These are phyloP conservation scores for Drosophila busckii DNA, from an alignment of 1,140 invertebrate species.

Conservation along the genomic window DNA sequence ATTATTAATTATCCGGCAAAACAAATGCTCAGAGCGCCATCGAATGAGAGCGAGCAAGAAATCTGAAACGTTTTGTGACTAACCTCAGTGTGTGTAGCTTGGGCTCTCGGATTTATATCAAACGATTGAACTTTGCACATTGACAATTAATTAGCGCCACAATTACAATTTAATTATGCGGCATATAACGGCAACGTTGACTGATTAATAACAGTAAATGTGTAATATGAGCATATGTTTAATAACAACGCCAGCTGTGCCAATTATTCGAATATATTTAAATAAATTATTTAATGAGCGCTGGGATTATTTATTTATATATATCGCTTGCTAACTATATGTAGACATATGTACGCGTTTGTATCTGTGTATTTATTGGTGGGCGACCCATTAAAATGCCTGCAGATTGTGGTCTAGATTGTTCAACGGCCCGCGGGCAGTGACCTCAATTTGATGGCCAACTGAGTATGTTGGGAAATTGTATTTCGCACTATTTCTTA, in stretches of 20 bases:
- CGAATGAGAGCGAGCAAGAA: neutral
- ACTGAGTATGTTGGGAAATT: constrained; percentile 5
- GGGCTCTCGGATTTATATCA: too few species aligned
- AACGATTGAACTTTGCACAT: constrained; percentile 40
- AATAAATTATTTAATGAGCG: neutral
- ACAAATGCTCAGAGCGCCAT: neutral
- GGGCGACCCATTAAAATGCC: constrained; percentile 20
- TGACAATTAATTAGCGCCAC: constrained; percentile 22
- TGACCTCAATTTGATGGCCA: constrained; percentile 28
- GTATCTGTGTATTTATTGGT: constrained; percentile 1
- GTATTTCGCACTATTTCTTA: too few species aligned
- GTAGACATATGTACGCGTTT: neutral
- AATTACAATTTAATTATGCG: constrained; percentile 36
- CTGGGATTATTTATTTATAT: neutral
- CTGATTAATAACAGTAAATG: constrained; percentile 36
- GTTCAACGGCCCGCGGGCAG: constrained; percentile 1
- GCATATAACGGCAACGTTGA: constrained; percentile 21
- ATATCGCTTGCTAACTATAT: neutral
- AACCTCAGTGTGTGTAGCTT: too few species aligned
- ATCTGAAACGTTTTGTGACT: neutral
- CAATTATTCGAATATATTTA: constrained; percentile 1
- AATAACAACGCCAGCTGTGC: constrained; percentile 24
- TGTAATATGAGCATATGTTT: constrained; percentile 23
- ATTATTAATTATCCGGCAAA: constrained; percentile 37
- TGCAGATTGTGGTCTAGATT: constrained; percentile 15